Evolutionary conservation across 2,797 vertebrate genomes (phyloP).

Genomic region (Eupleurogrammus muticus): DNA sequence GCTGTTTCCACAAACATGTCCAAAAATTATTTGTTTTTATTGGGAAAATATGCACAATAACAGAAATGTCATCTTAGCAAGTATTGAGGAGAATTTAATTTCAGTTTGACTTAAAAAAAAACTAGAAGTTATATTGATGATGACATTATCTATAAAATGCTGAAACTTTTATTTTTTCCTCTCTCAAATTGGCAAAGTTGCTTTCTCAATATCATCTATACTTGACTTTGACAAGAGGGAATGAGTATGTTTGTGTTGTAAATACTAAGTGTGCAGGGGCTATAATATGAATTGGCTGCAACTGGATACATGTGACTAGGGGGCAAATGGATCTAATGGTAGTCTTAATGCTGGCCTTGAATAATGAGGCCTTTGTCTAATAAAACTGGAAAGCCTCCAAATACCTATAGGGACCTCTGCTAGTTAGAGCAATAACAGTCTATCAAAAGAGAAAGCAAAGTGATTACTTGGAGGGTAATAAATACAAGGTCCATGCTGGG

Average conservation of each 20-base stretch:
- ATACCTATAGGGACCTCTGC: constrained; percentile 85
- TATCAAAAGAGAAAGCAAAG: constrained; percentile 86
- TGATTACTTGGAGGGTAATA: constrained; percentile 85
- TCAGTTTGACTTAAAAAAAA: background rate
- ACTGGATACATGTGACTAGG: constrained; percentile 82
- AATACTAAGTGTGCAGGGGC: constrained; percentile 75
- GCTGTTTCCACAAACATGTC: background rate
- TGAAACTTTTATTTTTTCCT: constrained; percentile 20
- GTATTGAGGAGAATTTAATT: background rate
- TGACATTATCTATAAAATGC: constrained; percentile 18
- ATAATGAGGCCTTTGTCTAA: constrained; percentile 86
- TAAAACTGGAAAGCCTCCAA: constrained; percentile 86
- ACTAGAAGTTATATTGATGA: background rate
- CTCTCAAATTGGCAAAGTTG: constrained; percentile 48
- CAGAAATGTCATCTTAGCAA: background rate
- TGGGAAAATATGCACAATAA: background rate
- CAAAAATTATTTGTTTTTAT: background rate
- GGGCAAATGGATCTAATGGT: constrained; percentile 81
- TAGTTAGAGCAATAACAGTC: constrained; percentile 83
- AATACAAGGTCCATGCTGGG: constrained; percentile 82
- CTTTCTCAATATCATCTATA: constrained; percentile 61
- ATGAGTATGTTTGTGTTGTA: constrained; percentile 77
- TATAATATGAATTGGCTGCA: constrained; percentile 84
- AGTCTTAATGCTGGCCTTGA: constrained; percentile 81
- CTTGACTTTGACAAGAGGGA: constrained; percentile 73